A percentile compares a stretch with the other conserved stretches of the same genome.
Evolutionary conservation across 1,140 invertebrate genomes (phyloP).

Genomic region (Mylabris phalerata): DNA sequence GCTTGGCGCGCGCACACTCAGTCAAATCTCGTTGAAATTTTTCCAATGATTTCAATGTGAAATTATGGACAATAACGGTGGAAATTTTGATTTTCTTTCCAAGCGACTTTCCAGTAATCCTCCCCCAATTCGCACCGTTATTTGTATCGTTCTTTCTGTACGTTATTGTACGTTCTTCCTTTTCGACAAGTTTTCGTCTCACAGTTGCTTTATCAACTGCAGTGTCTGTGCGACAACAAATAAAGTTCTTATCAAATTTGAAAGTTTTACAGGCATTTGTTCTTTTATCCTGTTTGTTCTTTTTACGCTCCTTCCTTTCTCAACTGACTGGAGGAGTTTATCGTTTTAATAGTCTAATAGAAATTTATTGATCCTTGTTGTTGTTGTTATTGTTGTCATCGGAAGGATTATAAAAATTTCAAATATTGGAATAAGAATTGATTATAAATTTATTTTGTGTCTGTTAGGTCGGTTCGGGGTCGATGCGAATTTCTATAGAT

Average conservation of each 20-base stretch:
- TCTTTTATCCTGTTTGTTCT: neutral
- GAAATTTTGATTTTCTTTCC: too few species aligned
- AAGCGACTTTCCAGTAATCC: too few species aligned
- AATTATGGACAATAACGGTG: too few species aligned
- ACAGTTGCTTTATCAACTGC: conserved; percentile 8
- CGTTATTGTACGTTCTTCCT: too few species aligned
- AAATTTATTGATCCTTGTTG: conserved; percentile 3
- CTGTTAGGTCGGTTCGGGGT: too few species aligned
- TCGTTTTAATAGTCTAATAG: conserved; percentile 4
- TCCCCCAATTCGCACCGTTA: too few species aligned
- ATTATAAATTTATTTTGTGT: too few species aligned
- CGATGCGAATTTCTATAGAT: too few species aligned
- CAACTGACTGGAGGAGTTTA: neutral
- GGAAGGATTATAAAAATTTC: neutral
- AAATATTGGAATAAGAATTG: too few species aligned
- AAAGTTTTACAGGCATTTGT: conserved; percentile 17
- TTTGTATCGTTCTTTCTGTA: too few species aligned
- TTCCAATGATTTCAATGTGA: neutral
- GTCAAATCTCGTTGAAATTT: conserved; percentile 2
- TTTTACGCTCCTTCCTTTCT: too few species aligned
- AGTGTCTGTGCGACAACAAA: conserved; percentile 8
- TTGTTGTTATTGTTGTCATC: neutral
- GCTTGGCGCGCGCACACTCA: conserved; percentile 16
- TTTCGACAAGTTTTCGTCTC: neutral
- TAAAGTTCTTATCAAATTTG: conserved; percentile 13